A percentile compares a stretch with the other conserved stretches of the same genome.
These are phyloP conservation scores for Austrofundulus limnaeus DNA, from an alignment of 2,113 vertebrate genomes.

Conservation along the genomic window DNA sequence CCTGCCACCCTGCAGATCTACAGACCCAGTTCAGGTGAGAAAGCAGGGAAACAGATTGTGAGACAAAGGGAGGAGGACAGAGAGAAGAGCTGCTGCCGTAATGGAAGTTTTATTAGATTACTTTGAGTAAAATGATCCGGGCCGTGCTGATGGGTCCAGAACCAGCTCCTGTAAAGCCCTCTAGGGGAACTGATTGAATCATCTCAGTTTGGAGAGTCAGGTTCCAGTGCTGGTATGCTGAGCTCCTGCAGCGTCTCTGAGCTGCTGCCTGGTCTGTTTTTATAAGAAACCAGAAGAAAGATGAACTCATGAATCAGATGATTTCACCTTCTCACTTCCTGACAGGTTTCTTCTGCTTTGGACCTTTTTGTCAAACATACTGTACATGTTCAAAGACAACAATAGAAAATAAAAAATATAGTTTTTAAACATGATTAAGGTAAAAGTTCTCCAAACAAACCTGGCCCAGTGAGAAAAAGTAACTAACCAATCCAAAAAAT, in stretches of 20 bases:
- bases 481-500: too few relatives aligned
- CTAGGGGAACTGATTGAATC: constrained; percentile 45
- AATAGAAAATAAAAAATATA: too few relatives aligned
- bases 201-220: constrained; percentile 24
- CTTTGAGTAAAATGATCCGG: constrained; percentile 62
- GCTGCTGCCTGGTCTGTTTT: not conserved
- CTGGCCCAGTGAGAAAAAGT: too few relatives aligned
- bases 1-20: constrained; percentile 93
- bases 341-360: too few relatives aligned
- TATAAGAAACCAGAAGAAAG: not conserved
- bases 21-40: constrained; percentile 85
- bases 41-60: not conserved
- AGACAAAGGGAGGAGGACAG: not conserved
- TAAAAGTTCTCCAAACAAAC: too few relatives aligned
- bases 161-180: constrained; percentile 43
- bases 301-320: too few relatives aligned
- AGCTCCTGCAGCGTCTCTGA: not conserved
- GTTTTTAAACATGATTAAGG: too few relatives aligned
- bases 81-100: constrained; percentile 45
- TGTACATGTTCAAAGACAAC: too few relatives aligned
- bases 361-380: too few relatives aligned
- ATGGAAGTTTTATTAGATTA: constrained; percentile 73
- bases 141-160: constrained; percentile 52
- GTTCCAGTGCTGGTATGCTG: not conserved
- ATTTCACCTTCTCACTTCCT: too few relatives aligned